Evolutionary conservation across 2,113 vertebrate genomes (phyloP).

Genomic region (Ailurus styani): DNA sequence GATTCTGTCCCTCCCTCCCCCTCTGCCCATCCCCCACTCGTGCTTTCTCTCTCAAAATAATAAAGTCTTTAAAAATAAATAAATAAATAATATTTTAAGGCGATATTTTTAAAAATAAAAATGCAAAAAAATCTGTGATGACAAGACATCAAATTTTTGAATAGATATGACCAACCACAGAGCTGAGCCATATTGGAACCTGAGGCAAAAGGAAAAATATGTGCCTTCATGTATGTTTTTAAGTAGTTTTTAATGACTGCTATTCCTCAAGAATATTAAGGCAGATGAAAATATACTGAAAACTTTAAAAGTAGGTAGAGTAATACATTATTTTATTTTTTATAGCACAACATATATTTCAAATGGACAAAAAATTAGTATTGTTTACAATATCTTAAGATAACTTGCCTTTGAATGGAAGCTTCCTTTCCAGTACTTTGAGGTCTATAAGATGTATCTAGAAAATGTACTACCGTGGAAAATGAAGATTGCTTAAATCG

Average conservation of each 20-base stretch:
- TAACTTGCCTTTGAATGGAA: not conserved
- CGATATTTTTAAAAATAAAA: not conserved
- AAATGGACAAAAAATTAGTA: not conserved
- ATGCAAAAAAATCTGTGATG: not conserved
- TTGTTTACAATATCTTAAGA: not conserved
- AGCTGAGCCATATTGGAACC: not conserved
- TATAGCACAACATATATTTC: not conserved
- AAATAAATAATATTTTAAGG: not conserved
- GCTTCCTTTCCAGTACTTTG: not conserved
- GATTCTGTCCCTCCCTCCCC: not conserved
- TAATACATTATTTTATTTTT: not conserved
- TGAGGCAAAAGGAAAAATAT: not conserved
- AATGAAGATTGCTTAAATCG: not conserved
- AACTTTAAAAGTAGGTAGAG: not conserved
- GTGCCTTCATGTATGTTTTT: not conserved
- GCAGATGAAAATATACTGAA: not conserved
- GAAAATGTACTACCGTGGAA: not conserved
- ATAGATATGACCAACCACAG: not conserved
- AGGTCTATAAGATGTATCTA: not conserved
- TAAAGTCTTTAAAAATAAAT: not conserved
- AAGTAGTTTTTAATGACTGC: not conserved
- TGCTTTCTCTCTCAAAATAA: not conserved
- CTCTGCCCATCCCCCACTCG: not conserved
- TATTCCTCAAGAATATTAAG: not conserved
- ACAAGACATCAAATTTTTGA: not conserved